Evolutionary conservation across 2,797 vertebrate genomes (phyloP).

Genomic region (Peromyscus aztecus): DNA sequence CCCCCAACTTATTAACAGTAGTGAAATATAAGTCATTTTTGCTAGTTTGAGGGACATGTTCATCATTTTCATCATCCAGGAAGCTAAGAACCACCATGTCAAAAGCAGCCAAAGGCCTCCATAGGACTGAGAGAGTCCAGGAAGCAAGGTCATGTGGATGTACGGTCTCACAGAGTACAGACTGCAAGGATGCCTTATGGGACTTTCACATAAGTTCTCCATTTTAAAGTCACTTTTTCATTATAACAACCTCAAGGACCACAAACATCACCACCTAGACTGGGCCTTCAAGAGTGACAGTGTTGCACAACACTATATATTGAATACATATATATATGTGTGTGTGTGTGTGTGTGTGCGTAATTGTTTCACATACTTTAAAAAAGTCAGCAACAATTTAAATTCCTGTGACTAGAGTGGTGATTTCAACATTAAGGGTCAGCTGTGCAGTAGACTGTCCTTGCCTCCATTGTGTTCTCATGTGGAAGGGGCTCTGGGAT

Average conservation of each 20-base stretch:
- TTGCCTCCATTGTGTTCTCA: not conserved
- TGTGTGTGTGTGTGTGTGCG: rapidly evolving
- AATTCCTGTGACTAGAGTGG: not conserved
- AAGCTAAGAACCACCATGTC: not conserved
- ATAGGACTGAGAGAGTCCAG: not conserved
- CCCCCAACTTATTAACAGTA: not conserved
- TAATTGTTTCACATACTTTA: not conserved
- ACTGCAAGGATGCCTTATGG: not conserved
- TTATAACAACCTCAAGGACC: not conserved
- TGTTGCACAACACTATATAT: not conserved
- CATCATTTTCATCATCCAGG: not conserved
- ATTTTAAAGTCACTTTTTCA: conserved; percentile 23
- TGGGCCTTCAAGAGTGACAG: not conserved
- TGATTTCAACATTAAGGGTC: not conserved
- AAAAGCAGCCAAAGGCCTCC: not conserved
- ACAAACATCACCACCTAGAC: not conserved
- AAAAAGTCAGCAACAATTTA: conserved; percentile 5
- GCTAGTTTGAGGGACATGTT: not conserved
- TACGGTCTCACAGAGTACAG: not conserved
- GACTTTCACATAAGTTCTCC: not conserved
- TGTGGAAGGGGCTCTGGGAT: not conserved
- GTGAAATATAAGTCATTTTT: conserved; percentile 31
- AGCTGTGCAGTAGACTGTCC: not conserved
- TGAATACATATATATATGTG: no score
- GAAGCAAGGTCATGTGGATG: not conserved